Conservation (phyloP, 2,113 vertebrate genomes). For the Cygnus buccinator region DNA sequence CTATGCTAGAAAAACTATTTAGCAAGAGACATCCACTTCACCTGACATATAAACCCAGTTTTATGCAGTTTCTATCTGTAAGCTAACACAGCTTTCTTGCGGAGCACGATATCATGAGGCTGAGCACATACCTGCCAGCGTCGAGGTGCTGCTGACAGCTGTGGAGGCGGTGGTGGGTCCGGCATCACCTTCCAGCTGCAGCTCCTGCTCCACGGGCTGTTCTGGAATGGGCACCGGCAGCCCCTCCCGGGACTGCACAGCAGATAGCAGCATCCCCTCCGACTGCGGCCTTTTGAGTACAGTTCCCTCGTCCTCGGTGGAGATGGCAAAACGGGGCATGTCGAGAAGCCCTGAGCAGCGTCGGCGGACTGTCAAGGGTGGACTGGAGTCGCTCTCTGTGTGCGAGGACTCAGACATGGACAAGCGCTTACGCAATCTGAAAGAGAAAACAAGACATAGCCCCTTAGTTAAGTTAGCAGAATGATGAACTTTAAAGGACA, state of each 20-base stretch:
- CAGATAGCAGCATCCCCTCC: slow-evolving; percentile 70
- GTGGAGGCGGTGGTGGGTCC: slow-evolving; percentile 76
- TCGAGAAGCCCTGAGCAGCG: slow-evolving; percentile 93
- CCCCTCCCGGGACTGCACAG: slow-evolving; percentile 77
- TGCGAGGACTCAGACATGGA: slow-evolving; percentile 96
- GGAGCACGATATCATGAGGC: not conserved
- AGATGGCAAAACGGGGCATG: slow-evolving; percentile 90
- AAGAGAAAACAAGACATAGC: not conserved
- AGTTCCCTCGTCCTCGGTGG: slow-evolving; percentile 83
- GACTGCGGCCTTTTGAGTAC: slow-evolving; percentile 69
- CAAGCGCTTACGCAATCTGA: slow-evolving; percentile 90
- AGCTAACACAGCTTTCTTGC: accelerated
- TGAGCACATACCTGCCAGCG: slow-evolving; percentile 70
- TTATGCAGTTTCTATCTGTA: not conserved
- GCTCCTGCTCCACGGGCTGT: slow-evolving; percentile 84
- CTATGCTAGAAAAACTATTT: not conserved
- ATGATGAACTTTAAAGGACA: not conserved
- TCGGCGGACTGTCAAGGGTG: slow-evolving; percentile 89
- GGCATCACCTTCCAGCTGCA: slow-evolving; percentile 81
- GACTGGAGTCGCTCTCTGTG: slow-evolving; percentile 97
- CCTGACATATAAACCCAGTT: not conserved
- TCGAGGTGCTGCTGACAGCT: slow-evolving; percentile 68
- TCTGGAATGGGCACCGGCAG: slow-evolving; percentile 83
- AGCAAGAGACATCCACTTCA: not conserved
- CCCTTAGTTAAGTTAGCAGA: not conserved